Conservation (phyloP, 2,888 invertebrate species). For the Cryptus armator region DNA sequence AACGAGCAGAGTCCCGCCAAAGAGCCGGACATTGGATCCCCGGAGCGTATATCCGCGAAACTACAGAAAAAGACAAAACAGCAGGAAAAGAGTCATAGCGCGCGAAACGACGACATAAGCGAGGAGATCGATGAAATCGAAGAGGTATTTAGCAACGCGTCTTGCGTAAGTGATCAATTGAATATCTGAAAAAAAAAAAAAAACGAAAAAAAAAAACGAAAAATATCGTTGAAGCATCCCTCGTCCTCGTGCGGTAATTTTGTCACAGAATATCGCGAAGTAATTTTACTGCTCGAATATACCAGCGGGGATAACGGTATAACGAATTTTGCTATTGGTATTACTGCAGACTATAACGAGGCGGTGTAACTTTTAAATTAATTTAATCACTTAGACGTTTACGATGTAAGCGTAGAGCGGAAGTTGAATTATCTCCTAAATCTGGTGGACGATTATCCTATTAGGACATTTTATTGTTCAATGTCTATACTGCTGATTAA, state of each 20-base stretch:
- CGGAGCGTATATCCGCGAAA: slow-evolving; percentile 72
- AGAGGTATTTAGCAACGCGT: slow-evolving; percentile 81
- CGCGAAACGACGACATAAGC: slow-evolving; percentile 81
- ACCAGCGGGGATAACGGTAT: slow-evolving; percentile 79
- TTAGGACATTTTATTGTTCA: slow-evolving; percentile 63
- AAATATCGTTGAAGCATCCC: neutral
- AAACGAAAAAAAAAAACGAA: slow-evolving; percentile 3
- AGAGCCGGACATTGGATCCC: slow-evolving; percentile 74
- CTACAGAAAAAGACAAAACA: slow-evolving; percentile 71
- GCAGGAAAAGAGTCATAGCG: slow-evolving; percentile 77
- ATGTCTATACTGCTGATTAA: slow-evolving; percentile 66
- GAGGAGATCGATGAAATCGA: slow-evolving; percentile 82
- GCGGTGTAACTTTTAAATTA: slow-evolving; percentile 74
- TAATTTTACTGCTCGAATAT: slow-evolving; percentile 79
- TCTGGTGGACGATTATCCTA: slow-evolving; percentile 68
- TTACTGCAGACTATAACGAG: slow-evolving; percentile 77
- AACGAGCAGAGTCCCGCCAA: slow-evolving; percentile 82
- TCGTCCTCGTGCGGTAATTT: slow-evolving; percentile 3
- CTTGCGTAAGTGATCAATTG: slow-evolving; percentile 80
- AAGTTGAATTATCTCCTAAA: slow-evolving; percentile 57
- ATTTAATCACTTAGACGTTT: slow-evolving; percentile 60
- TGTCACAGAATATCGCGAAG: slow-evolving; percentile 9
- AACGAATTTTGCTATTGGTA: slow-evolving; percentile 79
- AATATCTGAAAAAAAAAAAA: slow-evolving; percentile 56
- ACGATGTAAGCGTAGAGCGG: slow-evolving; percentile 58